Evolutionary conservation across 2,888 invertebrate genomes (phyloP).

Genomic region (Suillia variegata): DNA sequence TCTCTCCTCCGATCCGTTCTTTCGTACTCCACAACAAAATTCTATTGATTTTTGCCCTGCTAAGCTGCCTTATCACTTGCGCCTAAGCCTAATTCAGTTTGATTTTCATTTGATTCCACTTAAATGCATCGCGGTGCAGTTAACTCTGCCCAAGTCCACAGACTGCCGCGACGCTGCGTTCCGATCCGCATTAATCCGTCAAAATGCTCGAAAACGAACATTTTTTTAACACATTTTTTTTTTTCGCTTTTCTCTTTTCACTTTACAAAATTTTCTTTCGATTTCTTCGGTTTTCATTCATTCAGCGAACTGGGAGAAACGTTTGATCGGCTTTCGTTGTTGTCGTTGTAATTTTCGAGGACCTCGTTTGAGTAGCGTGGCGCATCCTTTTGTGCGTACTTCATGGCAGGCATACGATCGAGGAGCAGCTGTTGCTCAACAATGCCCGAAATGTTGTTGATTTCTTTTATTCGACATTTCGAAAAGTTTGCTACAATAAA

Average conservation of each 20-base stretch:
- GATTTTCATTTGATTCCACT: conserved; percentile 6
- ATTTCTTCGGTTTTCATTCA: neutral
- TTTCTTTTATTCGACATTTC: too few relatives aligned
- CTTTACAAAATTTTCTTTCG: neutral
- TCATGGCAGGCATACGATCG: neutral
- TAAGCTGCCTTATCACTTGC: conserved; percentile 3
- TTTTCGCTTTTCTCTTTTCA: neutral
- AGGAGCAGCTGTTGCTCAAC: neutral
- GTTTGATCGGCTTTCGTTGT: neutral
- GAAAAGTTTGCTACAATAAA: neutral
- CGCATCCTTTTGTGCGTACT: neutral
- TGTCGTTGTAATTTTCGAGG: neutral
- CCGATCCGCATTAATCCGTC: neutral
- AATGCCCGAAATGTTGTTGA: neutral
- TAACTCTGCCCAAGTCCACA: neutral
- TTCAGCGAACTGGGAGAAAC: neutral
- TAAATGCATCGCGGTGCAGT: neutral
- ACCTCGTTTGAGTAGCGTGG: neutral
- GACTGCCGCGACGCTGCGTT: neutral
- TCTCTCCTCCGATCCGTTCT: too few relatives aligned
- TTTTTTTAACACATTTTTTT: neutral
- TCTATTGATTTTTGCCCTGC: too few relatives aligned
- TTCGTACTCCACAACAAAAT: too few relatives aligned
- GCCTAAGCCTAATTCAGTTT: neutral
- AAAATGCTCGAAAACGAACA: neutral